phyloP scores from a whole-genome alignment of 1,140 invertebrate genomes.

The Cecropterus lyciades region DNA sequence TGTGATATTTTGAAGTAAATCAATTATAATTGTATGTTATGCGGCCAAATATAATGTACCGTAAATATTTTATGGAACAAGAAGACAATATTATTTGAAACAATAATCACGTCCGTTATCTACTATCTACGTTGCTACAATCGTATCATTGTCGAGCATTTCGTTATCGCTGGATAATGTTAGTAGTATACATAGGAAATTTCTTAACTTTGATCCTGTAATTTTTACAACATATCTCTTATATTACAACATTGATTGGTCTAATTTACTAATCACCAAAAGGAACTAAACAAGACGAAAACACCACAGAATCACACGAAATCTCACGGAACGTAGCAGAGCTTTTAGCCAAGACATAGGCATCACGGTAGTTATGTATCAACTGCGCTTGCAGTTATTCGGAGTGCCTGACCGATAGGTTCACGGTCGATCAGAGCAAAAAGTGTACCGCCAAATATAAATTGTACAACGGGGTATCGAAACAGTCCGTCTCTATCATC shows the following conservation, averaged over 20 bases:
- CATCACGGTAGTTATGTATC: conserved; percentile 27
- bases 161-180: conserved; percentile 37
- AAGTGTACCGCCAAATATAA: conserved; percentile 32
- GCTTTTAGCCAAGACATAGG: conserved; percentile 3
- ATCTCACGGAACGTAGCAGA: conserved; percentile 5
- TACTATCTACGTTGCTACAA: conserved; percentile 33
- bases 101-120: conserved; percentile 38
- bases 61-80: too few relatives aligned
- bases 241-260: background rate
- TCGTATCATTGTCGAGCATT: conserved; percentile 37
- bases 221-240: background rate
- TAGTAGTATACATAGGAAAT: conserved; percentile 21
- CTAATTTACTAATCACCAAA: background rate
- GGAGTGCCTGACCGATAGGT: conserved; percentile 28
- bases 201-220: conserved; percentile 1
- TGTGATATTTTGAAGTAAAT: background rate
- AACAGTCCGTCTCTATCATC: conserved; percentile 22
- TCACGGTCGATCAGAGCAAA: conserved; percentile 39
- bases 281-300: background rate
- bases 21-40: too few relatives aligned
- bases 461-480: conserved; percentile 28
- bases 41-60: too few relatives aligned
- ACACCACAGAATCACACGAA: conserved; percentile 7
- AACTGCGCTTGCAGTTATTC: conserved; percentile 33
- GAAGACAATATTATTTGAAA: conserved; percentile 6